Evolutionary conservation across 2,797 vertebrate genomes (phyloP), one percentile per base, ranked within the genome.

Genomic region (Erpetoichthys calabaricus): DNA sequence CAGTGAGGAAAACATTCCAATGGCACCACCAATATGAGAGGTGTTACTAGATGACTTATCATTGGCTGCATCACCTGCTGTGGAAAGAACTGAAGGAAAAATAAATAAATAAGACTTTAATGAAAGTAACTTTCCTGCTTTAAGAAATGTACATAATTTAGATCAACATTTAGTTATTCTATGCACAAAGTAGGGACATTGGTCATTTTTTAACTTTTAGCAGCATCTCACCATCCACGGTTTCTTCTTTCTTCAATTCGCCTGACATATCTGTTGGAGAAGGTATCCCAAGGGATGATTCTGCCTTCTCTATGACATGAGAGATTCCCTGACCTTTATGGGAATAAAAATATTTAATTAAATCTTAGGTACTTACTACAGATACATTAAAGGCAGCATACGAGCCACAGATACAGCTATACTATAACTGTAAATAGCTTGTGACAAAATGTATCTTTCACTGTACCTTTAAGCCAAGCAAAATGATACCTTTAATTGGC

Each of bases 261-360:
- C 84, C 66, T 0, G 89, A 89, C 56, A 97, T 72, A 62, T 92
- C 88, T 44, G 67, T 80, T 3, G 94, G 91, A 70, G 82, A 95
- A 42, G 94, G 94, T 59, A 98, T 93, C 56, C 96, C 94, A 66
- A 97, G 80, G 0, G 92, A 89, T 0, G 86, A 89, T 77, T 99
- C 95, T 2, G 96, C 94, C 74, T 97, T 99, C 74, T 98, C 94
- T 7, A 98, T 94, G 61, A 86, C 94, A 69, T 88, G 90, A 64
- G 89, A 92, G 80, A 98, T 86, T 4, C 94, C 91, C 62, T 98
- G 93, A 59, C 96, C 95, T 98, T 67, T 5, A 71, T 54, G 47
- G 5, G 68, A 66, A 57, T 52, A 65, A 60, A 73, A 63, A 44
- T 45, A 4, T 10, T 61, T 60, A 42, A 57, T 57, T 66, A n/a